Conservation (phyloP, 2,113 vertebrate genomes). For the Pyrgilauda ruficollis region DNA sequence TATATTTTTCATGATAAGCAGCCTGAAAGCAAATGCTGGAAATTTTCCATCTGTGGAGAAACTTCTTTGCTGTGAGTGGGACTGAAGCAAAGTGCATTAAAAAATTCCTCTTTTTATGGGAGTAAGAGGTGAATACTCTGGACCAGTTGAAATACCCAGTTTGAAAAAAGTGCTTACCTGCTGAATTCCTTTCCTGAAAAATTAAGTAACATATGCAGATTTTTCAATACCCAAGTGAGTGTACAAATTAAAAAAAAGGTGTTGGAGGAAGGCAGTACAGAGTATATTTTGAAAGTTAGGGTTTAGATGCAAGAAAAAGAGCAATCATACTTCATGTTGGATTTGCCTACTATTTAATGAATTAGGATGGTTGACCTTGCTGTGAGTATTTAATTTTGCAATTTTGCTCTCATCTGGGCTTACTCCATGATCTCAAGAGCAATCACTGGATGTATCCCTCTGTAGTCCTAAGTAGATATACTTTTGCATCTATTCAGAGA, state of each 20-base stretch:
- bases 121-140: background rate
- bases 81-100: conserved; percentile 1
- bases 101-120: conserved; percentile 1
- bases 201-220: background rate
- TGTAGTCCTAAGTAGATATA: background rate
- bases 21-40: conserved; percentile 32
- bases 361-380: background rate
- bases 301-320: background rate
- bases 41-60: background rate
- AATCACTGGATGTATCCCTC: background rate
- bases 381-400: background rate
- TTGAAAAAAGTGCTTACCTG: background rate
- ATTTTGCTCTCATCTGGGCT: background rate
- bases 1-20: conserved; percentile 31
- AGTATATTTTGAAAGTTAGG: background rate
- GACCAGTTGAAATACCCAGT: background rate
- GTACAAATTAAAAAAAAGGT: background rate
- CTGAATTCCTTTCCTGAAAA: background rate
- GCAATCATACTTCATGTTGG: background rate
- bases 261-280: background rate
- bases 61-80: background rate
- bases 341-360: background rate
- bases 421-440: background rate
- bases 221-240: background rate
- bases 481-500: background rate